These are phyloP conservation scores for Trichonephila inaurata DNA, from an alignment of 1,140 invertebrate genomes.

Conservation along the genomic window DNA sequence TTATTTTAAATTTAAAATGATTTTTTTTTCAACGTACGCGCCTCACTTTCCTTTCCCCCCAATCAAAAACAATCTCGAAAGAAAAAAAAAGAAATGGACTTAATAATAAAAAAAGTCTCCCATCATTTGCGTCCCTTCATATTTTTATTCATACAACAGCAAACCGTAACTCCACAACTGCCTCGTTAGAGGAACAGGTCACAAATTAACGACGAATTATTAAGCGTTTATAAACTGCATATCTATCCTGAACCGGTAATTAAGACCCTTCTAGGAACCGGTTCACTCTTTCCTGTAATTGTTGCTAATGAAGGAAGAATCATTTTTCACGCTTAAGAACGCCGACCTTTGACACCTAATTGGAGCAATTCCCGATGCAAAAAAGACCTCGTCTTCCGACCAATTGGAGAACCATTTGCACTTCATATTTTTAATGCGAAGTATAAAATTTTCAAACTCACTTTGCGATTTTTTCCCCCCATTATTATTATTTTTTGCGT, in stretches of 20 bases:
- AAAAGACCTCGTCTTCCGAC: neutral
- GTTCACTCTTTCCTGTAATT: conserved; percentile 43
- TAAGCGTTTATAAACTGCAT: conserved; percentile 45
- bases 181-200: conserved; percentile 37
- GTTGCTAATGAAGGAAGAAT: conserved; percentile 63
- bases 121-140: conserved; percentile 6
- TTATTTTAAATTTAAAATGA: too few relatives aligned
- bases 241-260: conserved; percentile 48
- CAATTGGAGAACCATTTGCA: neutral
- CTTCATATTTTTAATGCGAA: neutral
- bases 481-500: neutral
- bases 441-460: neutral
- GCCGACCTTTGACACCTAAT: conserved; percentile 42
- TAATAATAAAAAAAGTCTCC: neutral
- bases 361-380: conserved; percentile 38
- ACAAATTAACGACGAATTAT: conserved; percentile 59
- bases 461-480: neutral
- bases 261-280: conserved; percentile 37
- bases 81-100: neutral
- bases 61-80: neutral
- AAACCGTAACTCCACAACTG: neutral
- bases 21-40: too few relatives aligned
- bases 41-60: too few relatives aligned
- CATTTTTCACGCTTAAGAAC: conserved; percentile 66
- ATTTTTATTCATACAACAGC: neutral